A percentile compares a stretch with the other conserved stretches of the same genome.
These are phyloP conservation scores for Gobius niger DNA, from an alignment of 2,113 vertebrate genomes.

Conservation along the genomic window DNA sequence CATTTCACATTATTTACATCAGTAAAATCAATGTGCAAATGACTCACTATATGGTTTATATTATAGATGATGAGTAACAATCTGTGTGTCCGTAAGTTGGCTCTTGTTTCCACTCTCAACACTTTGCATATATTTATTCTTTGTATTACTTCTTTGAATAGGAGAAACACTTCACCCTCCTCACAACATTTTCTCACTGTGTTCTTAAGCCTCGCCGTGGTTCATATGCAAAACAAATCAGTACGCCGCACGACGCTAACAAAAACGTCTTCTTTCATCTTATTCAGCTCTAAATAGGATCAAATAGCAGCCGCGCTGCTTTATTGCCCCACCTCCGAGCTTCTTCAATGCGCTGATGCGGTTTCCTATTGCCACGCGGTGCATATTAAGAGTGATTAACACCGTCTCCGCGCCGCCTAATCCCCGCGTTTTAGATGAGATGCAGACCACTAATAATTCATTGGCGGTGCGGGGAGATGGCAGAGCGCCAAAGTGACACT, in stretches of 20 bases:
- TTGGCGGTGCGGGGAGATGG: conserved; percentile 25
- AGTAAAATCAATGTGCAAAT: background rate
- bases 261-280: conserved; percentile 24
- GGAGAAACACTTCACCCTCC: background rate
- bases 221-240: background rate
- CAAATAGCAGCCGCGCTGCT: conserved; percentile 32
- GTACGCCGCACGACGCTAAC: conserved; percentile 7
- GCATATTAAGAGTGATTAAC: conserved; percentile 56
- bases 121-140: background rate
- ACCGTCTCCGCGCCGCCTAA: conserved; percentile 30
- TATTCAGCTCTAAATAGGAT: conserved; percentile 33
- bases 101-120: background rate
- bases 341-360: conserved; percentile 13
- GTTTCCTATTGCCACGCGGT: conserved; percentile 31
- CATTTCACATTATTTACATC: too few species aligned
- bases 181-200: background rate
- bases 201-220: background rate
- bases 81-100: background rate
- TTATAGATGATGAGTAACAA: background rate
- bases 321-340: conserved; percentile 12
- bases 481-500: conserved; percentile 44
- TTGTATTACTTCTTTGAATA: background rate
- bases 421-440: conserved; percentile 45
- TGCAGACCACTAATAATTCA: conserved; percentile 55
- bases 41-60: background rate